These are phyloP conservation scores for Eudyptes chrysolophus DNA, from an alignment of 2,113 vertebrate genomes.

Conservation along the genomic window DNA sequence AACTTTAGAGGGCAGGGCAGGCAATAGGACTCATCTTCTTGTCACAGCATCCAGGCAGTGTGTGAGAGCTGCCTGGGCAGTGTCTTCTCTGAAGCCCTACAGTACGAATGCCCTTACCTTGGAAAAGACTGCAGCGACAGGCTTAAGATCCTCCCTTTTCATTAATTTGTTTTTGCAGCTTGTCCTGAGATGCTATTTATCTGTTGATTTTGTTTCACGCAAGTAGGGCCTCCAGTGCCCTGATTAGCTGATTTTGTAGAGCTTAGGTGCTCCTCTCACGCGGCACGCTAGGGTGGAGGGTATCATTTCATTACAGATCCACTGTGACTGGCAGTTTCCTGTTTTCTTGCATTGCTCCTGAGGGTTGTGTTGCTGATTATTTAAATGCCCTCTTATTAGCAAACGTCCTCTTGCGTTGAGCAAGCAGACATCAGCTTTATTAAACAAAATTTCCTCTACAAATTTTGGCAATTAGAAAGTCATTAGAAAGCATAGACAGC, in stretches of 20 bases:
- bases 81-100: background rate
- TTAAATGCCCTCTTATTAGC: background rate
- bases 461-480: background rate
- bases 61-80: background rate
- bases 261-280: background rate
- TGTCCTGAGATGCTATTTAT: background rate
- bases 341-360: background rate
- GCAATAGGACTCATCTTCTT: background rate
- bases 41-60: background rate
- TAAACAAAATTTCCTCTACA: background rate
- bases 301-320: background rate
- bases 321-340: background rate
- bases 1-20: background rate
- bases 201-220: background rate
- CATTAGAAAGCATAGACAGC: background rate
- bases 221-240: background rate
- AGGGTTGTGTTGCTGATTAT: background rate
- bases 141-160: background rate
- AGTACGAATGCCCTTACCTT: background rate
- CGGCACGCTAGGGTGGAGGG: rapidly evolving
- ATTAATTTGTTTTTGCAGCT: background rate
- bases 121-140: background rate
- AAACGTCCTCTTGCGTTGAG: background rate
- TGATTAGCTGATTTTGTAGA: background rate
- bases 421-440: background rate